Evolutionary conservation across 2,113 vertebrate species (phyloP), one percentile per base, ranked within the genome.

Genomic region (Mystacornis crossleyi): DNA sequence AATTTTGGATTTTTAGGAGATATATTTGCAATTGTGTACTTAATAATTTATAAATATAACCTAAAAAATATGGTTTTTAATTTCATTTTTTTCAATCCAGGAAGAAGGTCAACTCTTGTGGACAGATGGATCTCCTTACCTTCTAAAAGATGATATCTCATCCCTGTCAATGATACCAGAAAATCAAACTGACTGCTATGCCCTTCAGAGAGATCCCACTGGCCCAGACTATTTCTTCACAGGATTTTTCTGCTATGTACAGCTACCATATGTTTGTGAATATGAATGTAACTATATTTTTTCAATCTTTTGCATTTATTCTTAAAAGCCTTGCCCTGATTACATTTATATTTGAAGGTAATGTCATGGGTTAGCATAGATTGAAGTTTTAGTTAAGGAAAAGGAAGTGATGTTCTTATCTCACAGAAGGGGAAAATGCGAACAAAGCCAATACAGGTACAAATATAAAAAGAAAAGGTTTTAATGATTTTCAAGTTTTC

Each of bases 231-330:
- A 98, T 96, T 98, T 99, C 95, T 98, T 99, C 78, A 98, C 98
- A 60, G 97, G 98, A 43, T 98, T 99, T 96, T 99, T 98, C 95
- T 99, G 99, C 94, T 97, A 97, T 82, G 61, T 99, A 74, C 91
- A 96, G 14, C 96, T 99, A 85, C 99, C 99, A 36, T 99, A 98
- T 95, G 97, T 99, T 97, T 99, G 99, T 97, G 98, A 99, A 95
- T 98, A 98, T 81, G 97, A 98, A 92, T 98, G 99, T 99, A 98
- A 99, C 83, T 98, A 95, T 86, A 42, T 78, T 86, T 93, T 51
- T 90, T 79, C 24, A 40, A 24, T 88, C 5, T 81, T 89, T 61
- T 51, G 14, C 31, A 75, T 65, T 48, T 40, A 61, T 78, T 93
- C 65, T 71, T 71, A 36, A 75, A 86, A 60, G 1, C 40, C 31